Conservation (phyloP, 2,888 invertebrate species). For the Tipula vernalis region DNA sequence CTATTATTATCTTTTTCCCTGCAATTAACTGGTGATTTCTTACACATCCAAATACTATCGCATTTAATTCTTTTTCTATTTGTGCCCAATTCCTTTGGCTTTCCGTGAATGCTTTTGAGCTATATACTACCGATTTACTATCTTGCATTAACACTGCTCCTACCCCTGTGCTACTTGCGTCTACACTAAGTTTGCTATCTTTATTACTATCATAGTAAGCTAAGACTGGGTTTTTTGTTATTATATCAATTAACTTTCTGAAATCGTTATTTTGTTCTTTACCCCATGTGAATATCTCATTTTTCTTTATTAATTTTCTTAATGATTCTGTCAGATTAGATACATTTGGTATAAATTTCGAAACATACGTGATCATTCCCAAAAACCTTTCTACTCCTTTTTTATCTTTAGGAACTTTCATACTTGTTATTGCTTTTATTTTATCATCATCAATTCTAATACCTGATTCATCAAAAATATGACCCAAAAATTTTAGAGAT, state of each 20-base stretch:
- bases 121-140: constrained; percentile 19
- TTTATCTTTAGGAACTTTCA: constrained; percentile 6
- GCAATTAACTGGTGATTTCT: no score
- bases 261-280: constrained; percentile 17
- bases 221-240: constrained; percentile 15
- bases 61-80: background rate
- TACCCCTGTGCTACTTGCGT: constrained; percentile 13
- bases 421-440: constrained; percentile 19
- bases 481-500: constrained; percentile 19
- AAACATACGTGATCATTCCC: constrained; percentile 16
- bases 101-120: constrained; percentile 18
- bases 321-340: constrained; percentile 17
- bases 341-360: constrained; percentile 22
- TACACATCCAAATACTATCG: no score
- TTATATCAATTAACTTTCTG: background rate
- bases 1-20: no score
- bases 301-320: no score
- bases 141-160: constrained; percentile 16
- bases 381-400: no score
- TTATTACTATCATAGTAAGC: constrained; percentile 14
- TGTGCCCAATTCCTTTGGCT: constrained; percentile 18
- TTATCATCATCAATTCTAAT: constrained; percentile 17
- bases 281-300: constrained; percentile 15
- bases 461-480: constrained; percentile 16
- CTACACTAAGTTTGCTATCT: background rate